Evolutionary conservation across 1,140 invertebrate genomes (phyloP).

Genomic region (Pseudobourletiella spinata): DNA sequence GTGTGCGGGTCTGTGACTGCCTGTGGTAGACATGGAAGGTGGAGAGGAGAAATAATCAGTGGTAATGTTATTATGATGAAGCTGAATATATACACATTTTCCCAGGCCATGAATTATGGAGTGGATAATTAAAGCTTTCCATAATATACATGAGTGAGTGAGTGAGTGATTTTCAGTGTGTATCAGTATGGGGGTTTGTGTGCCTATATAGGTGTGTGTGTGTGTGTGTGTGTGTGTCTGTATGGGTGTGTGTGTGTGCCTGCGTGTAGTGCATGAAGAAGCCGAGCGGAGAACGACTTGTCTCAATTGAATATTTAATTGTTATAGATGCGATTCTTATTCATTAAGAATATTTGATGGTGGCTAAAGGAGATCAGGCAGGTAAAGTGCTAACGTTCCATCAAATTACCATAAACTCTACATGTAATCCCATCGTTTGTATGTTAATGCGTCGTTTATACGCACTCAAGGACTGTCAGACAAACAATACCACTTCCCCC

Average conservation of each 20-base stretch:
- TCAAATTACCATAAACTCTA: slow-evolving; percentile 6
- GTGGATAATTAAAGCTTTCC: too few relatives aligned
- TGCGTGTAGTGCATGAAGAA: too few relatives aligned
- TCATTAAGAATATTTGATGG: background rate
- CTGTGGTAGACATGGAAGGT: too few relatives aligned
- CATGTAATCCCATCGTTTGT: background rate
- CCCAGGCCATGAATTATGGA: too few relatives aligned
- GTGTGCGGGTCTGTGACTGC: too few relatives aligned
- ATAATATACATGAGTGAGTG: background rate
- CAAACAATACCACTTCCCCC: too few relatives aligned
- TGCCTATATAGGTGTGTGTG: background rate
- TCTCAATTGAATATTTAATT: slow-evolving; percentile 3
- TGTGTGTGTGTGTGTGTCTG: background rate
- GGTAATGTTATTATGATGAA: too few relatives aligned
- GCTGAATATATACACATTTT: too few relatives aligned
- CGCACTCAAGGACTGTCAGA: background rate
- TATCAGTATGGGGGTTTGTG: background rate
- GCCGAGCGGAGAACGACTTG: background rate
- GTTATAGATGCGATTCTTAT: slow-evolving; percentile 4
- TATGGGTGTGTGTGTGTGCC: too few relatives aligned
- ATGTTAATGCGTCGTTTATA: background rate
- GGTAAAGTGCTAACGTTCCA: slow-evolving; percentile 1
- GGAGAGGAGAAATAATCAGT: too few relatives aligned
- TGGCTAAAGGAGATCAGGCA: background rate
- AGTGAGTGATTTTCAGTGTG: background rate